phyloP scores from a whole-genome alignment of 2,797 vertebrate species.

The Sparus aurata region DNA sequence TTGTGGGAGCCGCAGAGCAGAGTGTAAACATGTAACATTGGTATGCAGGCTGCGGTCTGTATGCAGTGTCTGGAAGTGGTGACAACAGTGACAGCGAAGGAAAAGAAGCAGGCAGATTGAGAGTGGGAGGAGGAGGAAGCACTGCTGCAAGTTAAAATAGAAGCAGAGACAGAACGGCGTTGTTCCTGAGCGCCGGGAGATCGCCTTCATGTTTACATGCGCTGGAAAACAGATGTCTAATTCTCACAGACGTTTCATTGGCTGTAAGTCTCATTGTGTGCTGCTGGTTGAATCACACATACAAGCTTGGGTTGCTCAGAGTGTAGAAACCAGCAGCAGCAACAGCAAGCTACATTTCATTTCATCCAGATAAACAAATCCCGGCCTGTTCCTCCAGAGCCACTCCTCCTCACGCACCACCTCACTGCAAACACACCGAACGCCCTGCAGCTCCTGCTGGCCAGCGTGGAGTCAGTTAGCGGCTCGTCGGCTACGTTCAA shows the following conservation, averaged over 20 bases:
- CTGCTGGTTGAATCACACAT: background rate
- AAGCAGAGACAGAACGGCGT: background rate
- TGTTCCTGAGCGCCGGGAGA: background rate
- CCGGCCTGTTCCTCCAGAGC: too few relatives aligned
- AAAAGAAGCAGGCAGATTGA: conserved; percentile 8
- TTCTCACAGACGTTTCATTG: background rate
- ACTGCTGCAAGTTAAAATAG: background rate
- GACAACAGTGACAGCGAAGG: conserved; percentile 22
- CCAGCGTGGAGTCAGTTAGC: too few relatives aligned
- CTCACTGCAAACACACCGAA: too few relatives aligned
- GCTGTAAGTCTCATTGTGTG: background rate
- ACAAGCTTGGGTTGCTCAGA: too few relatives aligned
- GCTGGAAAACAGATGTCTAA: background rate
- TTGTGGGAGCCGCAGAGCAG: background rate
- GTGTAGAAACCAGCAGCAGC: too few relatives aligned
- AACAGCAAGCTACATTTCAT: too few relatives aligned
- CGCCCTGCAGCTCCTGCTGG: too few relatives aligned
- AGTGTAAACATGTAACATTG: conserved; percentile 20
- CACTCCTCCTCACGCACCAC: too few relatives aligned
- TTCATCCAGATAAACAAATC: too few relatives aligned
- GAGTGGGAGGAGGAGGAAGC: conserved; percentile 33
- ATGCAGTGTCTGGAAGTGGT: conserved; percentile 19
- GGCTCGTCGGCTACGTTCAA: too few relatives aligned
- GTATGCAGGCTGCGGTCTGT: conserved; percentile 33
- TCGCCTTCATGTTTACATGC: background rate